Conservation (phyloP, 2,797 vertebrate species). For the Gymnoscopelus braueri region DNA sequence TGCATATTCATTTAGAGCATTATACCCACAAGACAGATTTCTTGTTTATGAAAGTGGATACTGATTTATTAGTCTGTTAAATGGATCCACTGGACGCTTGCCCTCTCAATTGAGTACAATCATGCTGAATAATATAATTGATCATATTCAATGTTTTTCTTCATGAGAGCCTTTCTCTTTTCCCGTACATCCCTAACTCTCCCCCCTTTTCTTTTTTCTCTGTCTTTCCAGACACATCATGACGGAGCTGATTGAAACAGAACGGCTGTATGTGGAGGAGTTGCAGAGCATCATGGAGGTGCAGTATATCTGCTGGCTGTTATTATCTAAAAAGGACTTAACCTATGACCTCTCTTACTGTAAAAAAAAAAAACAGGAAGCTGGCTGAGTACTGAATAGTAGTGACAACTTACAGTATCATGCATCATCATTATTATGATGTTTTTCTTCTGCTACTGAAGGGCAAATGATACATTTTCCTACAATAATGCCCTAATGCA, state of each 20-base stretch:
- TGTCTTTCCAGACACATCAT: constrained; percentile 86
- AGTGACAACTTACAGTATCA: too few relatives aligned
- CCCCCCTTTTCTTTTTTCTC: not conserved
- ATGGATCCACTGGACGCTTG: not conserved
- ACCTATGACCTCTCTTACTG: too few relatives aligned
- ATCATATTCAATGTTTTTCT: not conserved
- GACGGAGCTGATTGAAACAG: constrained; percentile 94
- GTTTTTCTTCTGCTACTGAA: too few relatives aligned
- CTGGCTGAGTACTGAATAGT: too few relatives aligned
- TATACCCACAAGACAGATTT: not conserved
- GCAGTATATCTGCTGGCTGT: not conserved
- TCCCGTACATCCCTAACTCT: not conserved
- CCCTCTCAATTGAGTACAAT: not conserved
- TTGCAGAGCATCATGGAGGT: constrained; percentile 97
- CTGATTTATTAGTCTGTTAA: constrained; percentile 12
- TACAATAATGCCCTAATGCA: too few relatives aligned
- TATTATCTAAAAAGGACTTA: not conserved
- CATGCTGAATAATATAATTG: constrained; percentile 1
- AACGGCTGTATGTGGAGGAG: constrained; percentile 93
- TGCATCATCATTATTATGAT: too few relatives aligned
- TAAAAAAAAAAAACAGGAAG: too few relatives aligned
- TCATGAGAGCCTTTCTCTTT: too few relatives aligned
- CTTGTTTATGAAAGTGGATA: not conserved
- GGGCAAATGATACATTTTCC: too few relatives aligned
- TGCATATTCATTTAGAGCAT: not conserved